Evolutionary conservation across 2,888 invertebrate species (phyloP), one percentile per base, ranked within the genome.

Genomic region (Mycogona germanica): DNA sequence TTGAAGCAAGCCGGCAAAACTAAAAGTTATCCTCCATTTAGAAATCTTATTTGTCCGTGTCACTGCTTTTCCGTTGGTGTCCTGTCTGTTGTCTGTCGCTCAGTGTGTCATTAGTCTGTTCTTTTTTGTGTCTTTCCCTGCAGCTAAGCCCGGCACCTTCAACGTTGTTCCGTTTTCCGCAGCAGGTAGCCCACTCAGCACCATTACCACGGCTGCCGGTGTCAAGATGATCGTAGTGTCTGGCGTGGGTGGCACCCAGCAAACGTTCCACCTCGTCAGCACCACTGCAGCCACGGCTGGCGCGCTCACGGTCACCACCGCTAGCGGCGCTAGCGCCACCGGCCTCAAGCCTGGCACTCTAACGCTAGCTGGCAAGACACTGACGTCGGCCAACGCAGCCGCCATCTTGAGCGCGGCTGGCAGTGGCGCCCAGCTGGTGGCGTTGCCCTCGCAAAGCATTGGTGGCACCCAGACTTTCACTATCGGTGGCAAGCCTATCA

Each of bases 401-500:
- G 59, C 60, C 21, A 47, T 61, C 40, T 54, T 62, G 12, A 60
- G 59, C 35, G 64, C 62, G 5, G 55, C 30, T 23, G 35, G 50
- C 25, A 57, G 62, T 19, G 61, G 62, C 26, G 63, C 66, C 5
- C 67, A 67, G 56, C 58, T 67, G 25, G 57, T 69, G 25, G 60
- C 65, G 17, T 49, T 68, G 4, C 66, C 66, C 32, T 58, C 66
- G 2, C 64, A 63, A 59, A 64, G 65, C 14, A 55, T 64, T 17
- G 48, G 63, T n/a, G 64, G 63, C 26, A 65, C 68, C n/a, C 71
- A 71, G 64, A 75, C 79, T 25, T 75, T 80, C 26, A 79, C 79
- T 55, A 74, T 82, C 57, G 78, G 81, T 6, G 82, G 82, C 1
- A 82, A 83, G 68, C 80, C 81, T 19, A 78, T 84, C 2, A 82